Base-by-base conservation (phyloP, 1,140 invertebrate genomes). In the Fopius arisanus region DNA sequence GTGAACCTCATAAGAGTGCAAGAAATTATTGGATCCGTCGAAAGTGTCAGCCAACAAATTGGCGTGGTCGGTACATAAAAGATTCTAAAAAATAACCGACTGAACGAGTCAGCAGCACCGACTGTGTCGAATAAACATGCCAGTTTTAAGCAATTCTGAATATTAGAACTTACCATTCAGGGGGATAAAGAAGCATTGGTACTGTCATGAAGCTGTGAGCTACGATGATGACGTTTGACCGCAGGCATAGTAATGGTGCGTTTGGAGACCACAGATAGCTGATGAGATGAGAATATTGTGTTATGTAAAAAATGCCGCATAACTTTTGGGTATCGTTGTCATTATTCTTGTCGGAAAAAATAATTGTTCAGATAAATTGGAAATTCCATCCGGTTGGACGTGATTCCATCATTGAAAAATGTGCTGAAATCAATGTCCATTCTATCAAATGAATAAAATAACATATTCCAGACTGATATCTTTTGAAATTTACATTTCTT, bases 151-250 rank as follows among this genome's bases (percentile, higher is more conserved):
- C 80, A 80, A 84, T 86, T 85, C 76, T 78, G 80, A 82, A 84
- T 84, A 84, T 84, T 86, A 85, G 84, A 80, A 82, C 82, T 77
- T 80, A 76, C 78, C 77, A 75, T 78, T 78, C 74, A 78, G 81
- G 26, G 16, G n/a, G n/a, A 65, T 65, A 65, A 31, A 82, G 83
- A 72, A 81, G 84, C 82, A 70, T 82, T 74, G 66, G 43, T 67
- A 67, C 78, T 83, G 84, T 84, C 84, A 83, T 28, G 66, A 68
- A 14, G 67, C 71, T 75, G 75, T 86, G 84, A 86, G 82, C 80
- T 86, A 86, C 84, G 84, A 79, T 85, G 83, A 86, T 86, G 84
- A 85, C 78, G 82, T 81, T 79, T 74, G 78, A 85, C 84, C 84
- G 77, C 84, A 85, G 81, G 78, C 80, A 33, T 48, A 51, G 41